phyloP scores from a whole-genome alignment of 1,140 invertebrate genomes.

The Drosophila gunungcola region DNA sequence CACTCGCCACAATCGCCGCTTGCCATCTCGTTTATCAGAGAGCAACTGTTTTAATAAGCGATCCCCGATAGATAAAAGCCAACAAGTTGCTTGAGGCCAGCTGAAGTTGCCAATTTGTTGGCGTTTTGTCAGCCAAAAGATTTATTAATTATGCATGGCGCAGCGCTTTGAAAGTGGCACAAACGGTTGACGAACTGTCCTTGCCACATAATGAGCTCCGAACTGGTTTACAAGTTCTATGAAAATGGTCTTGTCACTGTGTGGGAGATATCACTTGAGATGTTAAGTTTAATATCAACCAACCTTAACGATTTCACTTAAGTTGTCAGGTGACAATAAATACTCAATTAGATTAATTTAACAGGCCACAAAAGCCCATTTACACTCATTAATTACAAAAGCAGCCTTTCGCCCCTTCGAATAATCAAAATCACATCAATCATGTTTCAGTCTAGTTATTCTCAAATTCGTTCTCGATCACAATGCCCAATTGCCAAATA shows the following conservation, averaged over 20 bases:
- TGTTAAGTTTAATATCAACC: neutral
- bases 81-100: constrained; percentile 75
- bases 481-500: constrained; percentile 71
- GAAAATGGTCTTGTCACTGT: neutral
- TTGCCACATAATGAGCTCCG: constrained; percentile 16
- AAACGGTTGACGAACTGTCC: constrained; percentile 49
- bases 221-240: constrained; percentile 1
- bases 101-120: constrained; percentile 69
- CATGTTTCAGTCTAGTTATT: constrained; percentile 16
- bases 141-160: constrained; percentile 73
- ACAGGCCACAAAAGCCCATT: neutral
- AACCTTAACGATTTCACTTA: neutral
- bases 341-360: constrained; percentile 39
- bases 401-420: constrained; percentile 1
- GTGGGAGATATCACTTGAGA: constrained; percentile 7
- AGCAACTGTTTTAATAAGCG: constrained; percentile 77
- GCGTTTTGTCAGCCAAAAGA: constrained; percentile 66
- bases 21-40: constrained; percentile 75
- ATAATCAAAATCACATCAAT: constrained; percentile 70
- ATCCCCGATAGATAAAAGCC: constrained; percentile 73
- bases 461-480: constrained; percentile 9
- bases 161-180: constrained; percentile 48
- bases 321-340: constrained; percentile 29
- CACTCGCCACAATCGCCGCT: constrained; percentile 65
- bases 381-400: constrained; percentile 34